Conservation (phyloP, 37 sponge, comb jelly and placozoan genomes). For the Halisarca cf. caerulea region DNA sequence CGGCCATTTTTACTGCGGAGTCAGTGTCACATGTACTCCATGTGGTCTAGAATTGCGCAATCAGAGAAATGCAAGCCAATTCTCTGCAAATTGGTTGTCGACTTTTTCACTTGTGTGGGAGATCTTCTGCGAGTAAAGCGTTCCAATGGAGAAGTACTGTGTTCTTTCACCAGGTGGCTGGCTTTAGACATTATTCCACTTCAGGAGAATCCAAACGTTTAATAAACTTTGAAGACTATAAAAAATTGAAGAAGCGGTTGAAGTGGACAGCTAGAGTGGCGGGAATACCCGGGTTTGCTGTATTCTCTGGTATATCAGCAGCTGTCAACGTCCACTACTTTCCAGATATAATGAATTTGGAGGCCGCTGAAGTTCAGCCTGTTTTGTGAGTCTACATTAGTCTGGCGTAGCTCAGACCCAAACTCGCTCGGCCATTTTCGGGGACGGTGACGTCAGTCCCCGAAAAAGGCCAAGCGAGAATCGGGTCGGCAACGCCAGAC, state of each 20-base stretch:
- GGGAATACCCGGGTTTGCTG: conserved; percentile 71
- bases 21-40: neutral
- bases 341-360: conserved; percentile 72
- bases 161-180: no score
- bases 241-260: conserved; percentile 64
- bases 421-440: no score
- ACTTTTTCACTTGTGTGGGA: no score
- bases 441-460: no score
- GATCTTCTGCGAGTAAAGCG: no score
- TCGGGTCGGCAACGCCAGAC: no score
- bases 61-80: neutral
- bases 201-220: neutral
- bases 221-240: conserved; percentile 86
- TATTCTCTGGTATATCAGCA: conserved; percentile 58
- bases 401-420: no score
- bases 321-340: conserved; percentile 48
- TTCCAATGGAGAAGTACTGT: no score
- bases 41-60: conserved; percentile 1
- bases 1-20: conserved; percentile 3
- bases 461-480: no score
- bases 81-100: neutral
- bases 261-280: conserved; percentile 63
- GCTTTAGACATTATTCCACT: neutral
- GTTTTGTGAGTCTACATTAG: conserved; percentile 80
- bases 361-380: conserved; percentile 75